Percentiles rank a stretch among this genome's conserved stretches.
Conservation (phyloP, 2,888 invertebrate genomes). For the Ariolimax columbianus region DNA sequence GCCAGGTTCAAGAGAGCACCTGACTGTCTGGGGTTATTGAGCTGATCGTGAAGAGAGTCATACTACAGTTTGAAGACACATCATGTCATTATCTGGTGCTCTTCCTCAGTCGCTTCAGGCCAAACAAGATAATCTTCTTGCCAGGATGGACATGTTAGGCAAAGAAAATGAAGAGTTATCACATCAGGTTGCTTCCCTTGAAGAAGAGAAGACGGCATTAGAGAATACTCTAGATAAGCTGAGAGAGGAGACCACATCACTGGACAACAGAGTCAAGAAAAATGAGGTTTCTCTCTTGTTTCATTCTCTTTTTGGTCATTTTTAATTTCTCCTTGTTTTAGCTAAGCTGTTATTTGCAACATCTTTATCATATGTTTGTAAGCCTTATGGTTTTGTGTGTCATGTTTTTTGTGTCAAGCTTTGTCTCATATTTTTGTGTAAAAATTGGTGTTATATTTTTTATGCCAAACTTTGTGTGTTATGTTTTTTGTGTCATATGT, state of each 20-base stretch:
- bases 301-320: no score
- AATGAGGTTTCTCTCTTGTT: slow-evolving; percentile 64
- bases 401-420: no score
- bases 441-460: no score
- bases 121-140: slow-evolving; percentile 72
- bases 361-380: no score
- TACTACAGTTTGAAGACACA: background rate
- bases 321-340: no score
- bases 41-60: no score
- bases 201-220: slow-evolving; percentile 69
- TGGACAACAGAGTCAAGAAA: slow-evolving; percentile 62
- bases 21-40: no score
- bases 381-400: no score
- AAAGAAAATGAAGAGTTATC: slow-evolving; percentile 72
- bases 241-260: slow-evolving; percentile 58
- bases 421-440: no score
- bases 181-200: slow-evolving; percentile 69
- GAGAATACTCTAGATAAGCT: slow-evolving; percentile 62
- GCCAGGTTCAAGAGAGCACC: background rate
- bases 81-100: background rate
- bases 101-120: slow-evolving; percentile 70
- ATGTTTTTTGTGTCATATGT: no score
- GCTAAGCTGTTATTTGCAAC: no score
- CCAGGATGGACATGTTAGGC: slow-evolving; percentile 69
- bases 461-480: no score